Base-by-base conservation (phyloP, 23 tunicate genomes). In the Diplosoma virens region DNA sequence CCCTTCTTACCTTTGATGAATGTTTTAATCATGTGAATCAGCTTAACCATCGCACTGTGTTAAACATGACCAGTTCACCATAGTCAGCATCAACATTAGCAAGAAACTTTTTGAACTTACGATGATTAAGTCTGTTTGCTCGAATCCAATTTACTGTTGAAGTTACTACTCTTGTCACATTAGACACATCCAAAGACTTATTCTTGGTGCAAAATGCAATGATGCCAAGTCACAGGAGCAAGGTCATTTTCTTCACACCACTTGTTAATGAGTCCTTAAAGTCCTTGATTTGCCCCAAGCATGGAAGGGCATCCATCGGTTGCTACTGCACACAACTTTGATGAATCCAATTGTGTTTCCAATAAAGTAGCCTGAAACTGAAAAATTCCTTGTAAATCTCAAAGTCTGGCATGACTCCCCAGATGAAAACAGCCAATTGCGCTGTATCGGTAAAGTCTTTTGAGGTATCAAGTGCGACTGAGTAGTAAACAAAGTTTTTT, bases 181-280 rank as follows among this genome's bases (percentile, higher is more conserved):
- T 80, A 69, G 67, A 72, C 60, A 72, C 48, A 61, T 72, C 23
- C 47, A 72, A 34, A 30, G 81, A 73, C 81, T 82, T 72, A 73
- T 82, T 58, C 80, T 82, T 74, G 80, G 26, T 82, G 80, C 34
- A 82, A 74, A 82, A 82, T 74, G 59, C 87, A 74, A 59, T 59
- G 87, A 82, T 82, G 87, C 80, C 73, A 72, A 56, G 61, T 82
- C 87, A 75, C 73, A 29, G 80, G 59, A 82, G 64, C 81, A 74
- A 56, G 87, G 58, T 25, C 31, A 74, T 82, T 33, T 47, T 72
- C 78, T 23, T 74, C 80, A 14, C 87, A 73, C 87, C 87, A 82
- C 56, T 82, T 82, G 33, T 82, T 82, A 35, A 82, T 74, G 72
- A n/a, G n/a, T n/a, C n/a, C n/a, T n/a, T n/a, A n/a, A n/a, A 74